These are phyloP conservation scores for Ephialtes manifestator DNA, from an alignment of 2,888 invertebrate species.

Conservation along the genomic window DNA sequence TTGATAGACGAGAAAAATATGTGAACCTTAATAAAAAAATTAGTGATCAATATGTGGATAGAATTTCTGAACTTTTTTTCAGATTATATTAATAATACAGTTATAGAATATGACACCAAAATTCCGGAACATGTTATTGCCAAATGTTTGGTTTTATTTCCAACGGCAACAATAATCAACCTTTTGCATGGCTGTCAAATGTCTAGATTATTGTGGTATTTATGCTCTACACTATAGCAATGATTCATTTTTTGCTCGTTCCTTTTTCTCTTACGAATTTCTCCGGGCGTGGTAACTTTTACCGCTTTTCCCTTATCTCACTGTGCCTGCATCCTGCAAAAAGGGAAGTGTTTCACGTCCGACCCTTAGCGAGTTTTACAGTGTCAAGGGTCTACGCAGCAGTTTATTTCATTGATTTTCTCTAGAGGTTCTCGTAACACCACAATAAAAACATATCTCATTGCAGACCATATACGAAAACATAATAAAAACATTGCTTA, in stretches of 20 bases:
- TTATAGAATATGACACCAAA: neutral
- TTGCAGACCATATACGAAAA: neutral
- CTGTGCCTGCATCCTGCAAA: neutral
- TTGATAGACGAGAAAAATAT: neutral
- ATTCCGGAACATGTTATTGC: neutral
- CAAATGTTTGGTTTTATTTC: neutral
- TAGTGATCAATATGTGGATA: neutral
- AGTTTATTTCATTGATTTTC: conserved; percentile 18
- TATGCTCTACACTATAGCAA: neutral
- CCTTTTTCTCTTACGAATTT: conserved; percentile 13
- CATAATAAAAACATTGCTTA: neutral
- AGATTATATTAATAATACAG: neutral
- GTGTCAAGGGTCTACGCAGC: conserved; percentile 17
- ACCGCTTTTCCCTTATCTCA: conserved; percentile 49
- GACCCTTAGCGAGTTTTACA: conserved; percentile 1
- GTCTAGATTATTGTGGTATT: conserved; percentile 10
- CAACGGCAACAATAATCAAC: conserved; percentile 43
- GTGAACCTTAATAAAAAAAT: neutral
- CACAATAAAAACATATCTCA: conserved; percentile 23
- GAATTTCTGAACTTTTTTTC: neutral
- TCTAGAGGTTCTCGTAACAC: neutral
- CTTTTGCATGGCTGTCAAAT: conserved; percentile 60
- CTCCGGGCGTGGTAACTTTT: conserved; percentile 25
- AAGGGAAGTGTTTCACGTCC: conserved; percentile 40
- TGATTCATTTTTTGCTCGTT: neutral